A percentile compares a stretch with the other conserved stretches of the same genome.
Evolutionary conservation across 1,140 invertebrate genomes (phyloP).

Genomic region (Aphidius ervi): DNA sequence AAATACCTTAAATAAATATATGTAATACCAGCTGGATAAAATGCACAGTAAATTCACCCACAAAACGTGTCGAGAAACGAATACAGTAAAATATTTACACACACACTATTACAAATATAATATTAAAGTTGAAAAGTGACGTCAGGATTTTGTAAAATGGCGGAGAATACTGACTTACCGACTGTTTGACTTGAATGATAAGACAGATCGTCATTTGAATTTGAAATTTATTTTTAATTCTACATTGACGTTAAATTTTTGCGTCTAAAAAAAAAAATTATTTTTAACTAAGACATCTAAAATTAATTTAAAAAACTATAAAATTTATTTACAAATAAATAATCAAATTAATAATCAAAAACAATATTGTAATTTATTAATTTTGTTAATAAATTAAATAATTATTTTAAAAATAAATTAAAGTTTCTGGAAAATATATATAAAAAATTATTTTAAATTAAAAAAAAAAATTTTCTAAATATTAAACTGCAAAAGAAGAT

Average conservation of each 20-base stretch:
- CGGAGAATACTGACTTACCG: no score
- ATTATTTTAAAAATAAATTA: slow-evolving; percentile 20
- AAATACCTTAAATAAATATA: no score
- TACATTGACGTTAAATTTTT: no score
- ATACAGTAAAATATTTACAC: no score
- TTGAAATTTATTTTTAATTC: background rate
- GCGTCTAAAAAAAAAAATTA: no score
- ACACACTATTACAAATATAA: no score
- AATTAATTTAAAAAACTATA: background rate
- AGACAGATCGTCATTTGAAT: background rate
- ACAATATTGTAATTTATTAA: no score
- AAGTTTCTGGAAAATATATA: slow-evolving; percentile 17
- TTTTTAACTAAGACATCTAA: background rate
- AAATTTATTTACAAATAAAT: slow-evolving; percentile 14
- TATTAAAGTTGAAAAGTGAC: slow-evolving; percentile 6
- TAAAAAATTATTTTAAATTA: slow-evolving; percentile 24
- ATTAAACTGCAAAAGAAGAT: background rate
- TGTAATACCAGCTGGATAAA: no score
- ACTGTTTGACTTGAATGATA: no score
- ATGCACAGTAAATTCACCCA: no score
- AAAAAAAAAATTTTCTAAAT: background rate
- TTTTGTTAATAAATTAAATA: slow-evolving; percentile 5
- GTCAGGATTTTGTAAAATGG: background rate
- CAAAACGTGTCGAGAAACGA: no score
- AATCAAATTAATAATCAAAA: no score